Base-by-base conservation (phyloP, 1,140 invertebrate species). In the Pseudomyrmex dendroicus region DNA sequence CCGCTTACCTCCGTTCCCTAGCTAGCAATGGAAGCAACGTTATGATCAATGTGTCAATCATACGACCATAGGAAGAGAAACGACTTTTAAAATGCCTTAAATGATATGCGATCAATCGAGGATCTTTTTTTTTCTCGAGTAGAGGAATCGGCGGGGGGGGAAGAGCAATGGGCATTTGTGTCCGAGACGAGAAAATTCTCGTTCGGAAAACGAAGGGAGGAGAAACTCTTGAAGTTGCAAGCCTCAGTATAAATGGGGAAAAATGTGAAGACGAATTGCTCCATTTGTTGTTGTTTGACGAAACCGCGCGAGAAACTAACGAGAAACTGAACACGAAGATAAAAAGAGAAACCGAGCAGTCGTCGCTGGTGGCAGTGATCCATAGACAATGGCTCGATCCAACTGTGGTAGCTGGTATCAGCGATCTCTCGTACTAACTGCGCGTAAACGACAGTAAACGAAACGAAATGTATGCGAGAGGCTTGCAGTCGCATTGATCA, bases 361-460 rank as follows among this genome's bases (percentile, higher is more conserved):
- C 35, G 35, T 35, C 35, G 74, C 73, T 70, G 7, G 44, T 70
- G 80, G 90, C 88, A 92, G 88, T 90, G 89, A 67, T 80, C 77
- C 86, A 91, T 94, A 93, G 93, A 94, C 93, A 94, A 94, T 94
- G 92, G 93, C 92, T 93, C 90, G 89, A 92, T 94, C 93, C 93
- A 94, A 94, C 92, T 92, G 92, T 93, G 93, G 93, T 93, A 92
- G 17, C 83, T 52, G 80, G 35, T 35, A 35, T 87, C 80, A 83
- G 78, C 73, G 73, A 73, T 80, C 63, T 48, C 54, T 84, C 59
- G 57, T 73, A 89, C 82, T 85, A 59, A 61, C 73, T 74, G 52
- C 63, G 44, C 62, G 80, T 59, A 35, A 35, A 77, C 77, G 66
- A 86, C 67, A 84, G 73, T 61, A 82, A 35, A 35, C 35, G 35